phyloP scores from a whole-genome alignment of 2,888 invertebrate species.

The Eupeodes latifasciatus region DNA sequence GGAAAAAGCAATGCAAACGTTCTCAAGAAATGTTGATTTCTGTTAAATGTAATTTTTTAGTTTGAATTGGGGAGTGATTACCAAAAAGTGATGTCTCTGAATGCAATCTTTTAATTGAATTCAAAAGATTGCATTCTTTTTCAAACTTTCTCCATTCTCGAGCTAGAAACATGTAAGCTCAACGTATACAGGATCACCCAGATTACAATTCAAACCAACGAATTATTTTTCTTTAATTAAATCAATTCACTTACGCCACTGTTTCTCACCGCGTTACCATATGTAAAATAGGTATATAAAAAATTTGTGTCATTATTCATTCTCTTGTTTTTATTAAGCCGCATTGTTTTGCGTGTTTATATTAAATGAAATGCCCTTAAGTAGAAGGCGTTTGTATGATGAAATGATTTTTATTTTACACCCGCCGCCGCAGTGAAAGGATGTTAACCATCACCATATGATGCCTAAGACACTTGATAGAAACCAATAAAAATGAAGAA shows the following conservation, averaged over 20 bases:
- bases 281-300: conserved; percentile 29
- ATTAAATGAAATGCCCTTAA: conserved; percentile 73
- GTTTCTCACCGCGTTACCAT: not conserved
- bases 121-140: too few relatives aligned
- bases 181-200: too few relatives aligned
- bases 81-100: too few relatives aligned
- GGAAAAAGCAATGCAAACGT: too few relatives aligned
- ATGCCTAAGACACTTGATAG: conserved; percentile 75
- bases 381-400: conserved; percentile 62
- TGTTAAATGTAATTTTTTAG: too few relatives aligned
- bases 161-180: too few relatives aligned
- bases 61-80: too few relatives aligned
- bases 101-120: too few relatives aligned
- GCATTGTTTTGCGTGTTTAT: conserved; percentile 76
- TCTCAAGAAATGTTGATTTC: too few relatives aligned
- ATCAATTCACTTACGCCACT: not conserved
- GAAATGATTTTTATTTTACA: conserved; percentile 73
- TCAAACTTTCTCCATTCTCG: too few relatives aligned
- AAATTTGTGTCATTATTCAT: conserved; percentile 75
- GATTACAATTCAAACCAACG: too few relatives aligned
- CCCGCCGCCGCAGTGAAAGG: conserved; percentile 42
- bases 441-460: conserved; percentile 75
- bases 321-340: conserved; percentile 75
- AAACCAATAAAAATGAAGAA: conserved; percentile 68
- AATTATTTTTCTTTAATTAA: not conserved